Base-by-base conservation (phyloP, 2,797 vertebrate genomes). In the Tenualosa ilisha region DNA sequence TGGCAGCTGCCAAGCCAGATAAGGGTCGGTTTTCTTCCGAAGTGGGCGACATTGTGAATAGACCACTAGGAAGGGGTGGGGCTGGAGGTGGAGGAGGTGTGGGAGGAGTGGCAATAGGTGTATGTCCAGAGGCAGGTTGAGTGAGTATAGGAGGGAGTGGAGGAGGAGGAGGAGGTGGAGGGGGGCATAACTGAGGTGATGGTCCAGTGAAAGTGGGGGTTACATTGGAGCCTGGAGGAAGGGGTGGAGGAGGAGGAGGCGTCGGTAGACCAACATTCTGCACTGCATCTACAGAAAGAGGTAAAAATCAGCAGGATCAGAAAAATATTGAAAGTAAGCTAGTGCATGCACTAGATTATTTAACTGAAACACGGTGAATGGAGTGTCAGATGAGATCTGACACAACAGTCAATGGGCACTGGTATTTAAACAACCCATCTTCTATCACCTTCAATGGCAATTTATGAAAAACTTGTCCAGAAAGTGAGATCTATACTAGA, bases 1-100 rank as follows among this genome's bases (percentile, higher is more conserved):
- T 96, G 24, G 98, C 98, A 53, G 97, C 97, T 85, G 98, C 98
- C 82, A 99, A 94, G 91, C 98, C 98, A 85, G 97, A 96, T 88
- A 97, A 85, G 68, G 97, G 96, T 82, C 96, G 97, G 91, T 96
- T 96, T 88, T 99, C 98, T 86, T 97, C 96, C 0, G 93, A 91
- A 65, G 93, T 95, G 43, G 88, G 88, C 0, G 96, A 91, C 81
- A 92, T 93, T 72, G 96, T 96, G 92, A 98, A 97, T 82, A 96
- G 94, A 81, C 97, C 96, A 3, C 94, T 88, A 0, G 98, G 97
- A 15, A 98, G 96, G 0, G 98, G 98, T 1, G 98, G 98, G 1
- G 98, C 96, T 0, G 95, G 96, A 13, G 95, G 95, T 31, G 94
- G 95, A 46, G 87, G 93, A 0, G 94, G 95, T 6, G 90, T 95